These are phyloP conservation scores for Bradynema listronoti DNA, from an alignment of 1,140 invertebrate genomes.

Conservation along the genomic window DNA sequence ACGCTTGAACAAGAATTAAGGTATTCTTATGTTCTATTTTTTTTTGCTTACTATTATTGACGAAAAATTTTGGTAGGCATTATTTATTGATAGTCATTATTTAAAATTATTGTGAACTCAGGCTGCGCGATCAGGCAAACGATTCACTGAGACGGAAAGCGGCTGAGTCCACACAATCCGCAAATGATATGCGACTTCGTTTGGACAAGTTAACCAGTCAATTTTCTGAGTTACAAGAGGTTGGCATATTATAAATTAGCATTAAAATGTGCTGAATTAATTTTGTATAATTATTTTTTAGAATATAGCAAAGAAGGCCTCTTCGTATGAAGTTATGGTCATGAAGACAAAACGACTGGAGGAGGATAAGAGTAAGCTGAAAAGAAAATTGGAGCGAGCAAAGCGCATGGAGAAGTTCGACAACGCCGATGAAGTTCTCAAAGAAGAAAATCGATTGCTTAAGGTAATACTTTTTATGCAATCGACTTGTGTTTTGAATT, in stretches of 20 bases:
- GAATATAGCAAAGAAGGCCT: conserved; percentile 80
- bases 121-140: conserved; percentile 81
- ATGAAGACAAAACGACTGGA: conserved; percentile 90
- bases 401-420: conserved; percentile 95
- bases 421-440: conserved; percentile 88
- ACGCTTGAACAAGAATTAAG: conserved; percentile 77
- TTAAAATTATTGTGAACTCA: conserved; percentile 48
- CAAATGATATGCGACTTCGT: conserved; percentile 91
- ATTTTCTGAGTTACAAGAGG: conserved; percentile 43
- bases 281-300: conserved; percentile 66
- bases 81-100: too few species aligned
- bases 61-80: too few species aligned
- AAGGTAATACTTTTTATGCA: too few species aligned
- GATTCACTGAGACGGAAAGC: conserved; percentile 96
- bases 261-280: too few species aligned
- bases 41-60: too few species aligned
- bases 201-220: conserved; percentile 67
- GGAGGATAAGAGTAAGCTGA: conserved; percentile 84
- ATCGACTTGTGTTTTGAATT: too few species aligned
- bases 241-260: too few species aligned
- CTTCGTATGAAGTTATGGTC: conserved; percentile 84
- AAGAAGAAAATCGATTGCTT: conserved; percentile 94
- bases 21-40: conserved; percentile 21
- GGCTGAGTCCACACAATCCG: conserved; percentile 82
- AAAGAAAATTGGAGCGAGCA: conserved; percentile 85